Percentiles rank a stretch among this genome's conserved stretches.
These are phyloP conservation scores for Anoplolepis gracilipes DNA, from an alignment of 1,140 invertebrate genomes.

Conservation along the genomic window DNA sequence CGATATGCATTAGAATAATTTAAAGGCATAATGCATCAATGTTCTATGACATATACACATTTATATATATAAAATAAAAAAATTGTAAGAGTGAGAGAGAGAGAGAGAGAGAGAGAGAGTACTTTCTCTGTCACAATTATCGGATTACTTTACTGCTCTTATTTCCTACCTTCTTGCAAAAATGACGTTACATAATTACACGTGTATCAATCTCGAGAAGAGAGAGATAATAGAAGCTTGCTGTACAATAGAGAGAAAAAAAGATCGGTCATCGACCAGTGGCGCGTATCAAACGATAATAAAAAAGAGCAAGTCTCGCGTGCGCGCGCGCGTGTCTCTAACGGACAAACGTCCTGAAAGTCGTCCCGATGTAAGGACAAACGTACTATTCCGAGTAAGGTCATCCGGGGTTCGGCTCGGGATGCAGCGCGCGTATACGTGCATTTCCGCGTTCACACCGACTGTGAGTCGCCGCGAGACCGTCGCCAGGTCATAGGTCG, in stretches of 20 bases:
- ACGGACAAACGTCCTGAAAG: slow-evolving; percentile 36
- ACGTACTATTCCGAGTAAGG: slow-evolving; percentile 66
- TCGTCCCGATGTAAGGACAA: slow-evolving; percentile 65
- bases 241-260: slow-evolving; percentile 22
- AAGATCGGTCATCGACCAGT: slow-evolving; percentile 48
- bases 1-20: background rate
- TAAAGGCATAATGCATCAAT: background rate
- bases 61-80: background rate
- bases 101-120: too few species aligned
- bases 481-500: slow-evolving; percentile 72
- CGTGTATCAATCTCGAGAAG: background rate
- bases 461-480: slow-evolving; percentile 43
- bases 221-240: slow-evolving; percentile 14
- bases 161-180: slow-evolving; percentile 30
- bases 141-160: slow-evolving; percentile 20
- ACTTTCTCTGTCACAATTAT: slow-evolving; percentile 17
- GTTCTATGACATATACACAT: too few species aligned
- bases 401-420: slow-evolving; percentile 55
- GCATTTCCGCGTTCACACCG: slow-evolving; percentile 74
- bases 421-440: slow-evolving; percentile 25
- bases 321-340: slow-evolving; percentile 38
- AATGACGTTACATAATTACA: slow-evolving; percentile 30
- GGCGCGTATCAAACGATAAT: slow-evolving; percentile 41
- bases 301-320: slow-evolving; percentile 57
- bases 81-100: too few species aligned